Evolutionary conservation across 2,888 invertebrate genomes (phyloP).

Genomic region (Plusia festucae): DNA sequence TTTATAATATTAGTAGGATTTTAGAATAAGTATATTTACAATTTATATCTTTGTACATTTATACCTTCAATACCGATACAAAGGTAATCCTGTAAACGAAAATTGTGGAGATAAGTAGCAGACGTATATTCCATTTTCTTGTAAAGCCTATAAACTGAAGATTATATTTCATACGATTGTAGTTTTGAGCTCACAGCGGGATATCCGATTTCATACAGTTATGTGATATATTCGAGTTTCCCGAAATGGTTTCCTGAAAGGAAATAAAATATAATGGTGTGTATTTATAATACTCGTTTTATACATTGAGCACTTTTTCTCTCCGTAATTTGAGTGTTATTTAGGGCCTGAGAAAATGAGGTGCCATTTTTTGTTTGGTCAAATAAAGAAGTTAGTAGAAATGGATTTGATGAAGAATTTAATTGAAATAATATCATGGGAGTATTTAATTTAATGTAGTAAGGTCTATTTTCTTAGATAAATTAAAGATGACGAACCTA

Average conservation of each 20-base stretch:
- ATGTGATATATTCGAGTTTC: slow-evolving; percentile 30
- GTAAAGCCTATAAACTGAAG: slow-evolving; percentile 13
- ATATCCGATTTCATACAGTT: slow-evolving; percentile 20
- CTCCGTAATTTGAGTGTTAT: background rate
- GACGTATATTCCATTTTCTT: slow-evolving; percentile 10
- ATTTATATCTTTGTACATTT: background rate
- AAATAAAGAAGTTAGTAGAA: too few relatives aligned
- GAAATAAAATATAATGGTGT: slow-evolving; percentile 13
- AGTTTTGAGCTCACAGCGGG: background rate
- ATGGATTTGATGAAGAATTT: background rate
- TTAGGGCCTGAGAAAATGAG: background rate
- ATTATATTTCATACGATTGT: slow-evolving; percentile 13
- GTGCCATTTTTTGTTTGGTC: background rate
- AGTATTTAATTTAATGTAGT: too few relatives aligned
- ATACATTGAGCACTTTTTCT: background rate
- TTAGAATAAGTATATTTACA: background rate
- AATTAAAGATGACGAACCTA: too few relatives aligned
- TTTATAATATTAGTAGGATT: too few relatives aligned
- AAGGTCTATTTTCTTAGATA: too few relatives aligned
- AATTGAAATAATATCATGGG: background rate
- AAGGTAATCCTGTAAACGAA: background rate
- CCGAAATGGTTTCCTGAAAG: slow-evolving; percentile 16
- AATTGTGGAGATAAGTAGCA: background rate
- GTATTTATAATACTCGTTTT: background rate
- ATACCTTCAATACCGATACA: background rate